phyloP scores from a whole-genome alignment of 2,797 vertebrate genomes.

The Muscicapa comitata region DNA sequence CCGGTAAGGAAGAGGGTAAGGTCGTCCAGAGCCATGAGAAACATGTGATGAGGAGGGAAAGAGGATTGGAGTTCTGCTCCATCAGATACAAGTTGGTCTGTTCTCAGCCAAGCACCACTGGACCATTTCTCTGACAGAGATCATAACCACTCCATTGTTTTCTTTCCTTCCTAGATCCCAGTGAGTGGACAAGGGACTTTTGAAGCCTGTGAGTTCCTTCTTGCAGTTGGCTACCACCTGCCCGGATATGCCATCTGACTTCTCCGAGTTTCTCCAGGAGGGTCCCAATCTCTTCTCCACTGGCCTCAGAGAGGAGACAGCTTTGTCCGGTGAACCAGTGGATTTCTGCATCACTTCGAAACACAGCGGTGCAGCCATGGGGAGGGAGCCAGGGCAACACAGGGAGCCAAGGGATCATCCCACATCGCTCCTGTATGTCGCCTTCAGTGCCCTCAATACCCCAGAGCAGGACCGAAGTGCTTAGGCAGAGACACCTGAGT shows the following conservation, averaged over 20 bases:
- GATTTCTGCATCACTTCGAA: neutral
- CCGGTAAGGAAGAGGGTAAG: fast-evolving
- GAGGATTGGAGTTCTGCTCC: neutral
- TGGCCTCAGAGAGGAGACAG: neutral
- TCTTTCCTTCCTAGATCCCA: conserved; percentile 30
- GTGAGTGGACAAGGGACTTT: neutral
- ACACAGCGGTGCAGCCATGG: fast-evolving
- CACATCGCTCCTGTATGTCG: neutral
- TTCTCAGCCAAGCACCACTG: neutral
- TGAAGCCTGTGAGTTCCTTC: neutral
- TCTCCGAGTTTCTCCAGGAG: neutral
- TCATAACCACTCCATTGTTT: neutral
- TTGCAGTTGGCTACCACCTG: neutral
- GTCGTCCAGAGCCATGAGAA: neutral
- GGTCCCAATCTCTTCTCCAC: neutral
- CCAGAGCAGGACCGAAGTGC: neutral
- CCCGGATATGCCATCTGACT: neutral
- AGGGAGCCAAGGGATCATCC: neutral
- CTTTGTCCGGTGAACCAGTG: neutral
- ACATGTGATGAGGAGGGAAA: neutral
- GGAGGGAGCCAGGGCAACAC: neutral
- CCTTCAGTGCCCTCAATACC: neutral
- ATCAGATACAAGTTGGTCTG: neutral
- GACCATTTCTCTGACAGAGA: neutral
- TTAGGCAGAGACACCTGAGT: neutral